Percentiles rank a stretch among this genome's conserved stretches.
Evolutionary conservation across 2,888 invertebrate genomes (phyloP).

Genomic region (Pristionchus maxplancki): DNA sequence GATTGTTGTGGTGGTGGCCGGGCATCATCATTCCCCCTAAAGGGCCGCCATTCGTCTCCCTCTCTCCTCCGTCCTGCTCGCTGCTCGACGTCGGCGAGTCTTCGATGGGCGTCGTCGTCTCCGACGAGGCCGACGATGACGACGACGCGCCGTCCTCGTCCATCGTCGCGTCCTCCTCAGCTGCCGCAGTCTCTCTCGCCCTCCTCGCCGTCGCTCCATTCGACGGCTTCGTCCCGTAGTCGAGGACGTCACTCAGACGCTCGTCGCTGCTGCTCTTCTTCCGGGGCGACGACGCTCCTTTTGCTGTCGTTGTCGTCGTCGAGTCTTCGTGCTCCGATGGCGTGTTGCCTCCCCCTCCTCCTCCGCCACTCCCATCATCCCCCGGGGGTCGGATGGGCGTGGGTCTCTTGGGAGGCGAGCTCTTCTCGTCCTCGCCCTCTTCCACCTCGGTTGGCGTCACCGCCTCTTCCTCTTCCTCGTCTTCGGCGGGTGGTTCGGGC

Average conservation of each 20-base stretch:
- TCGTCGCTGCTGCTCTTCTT: neutral
- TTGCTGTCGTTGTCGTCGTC: neutral
- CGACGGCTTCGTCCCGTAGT: neutral
- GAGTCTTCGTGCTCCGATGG: slow-evolving; percentile 43
- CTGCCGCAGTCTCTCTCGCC: neutral
- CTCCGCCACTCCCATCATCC: neutral
- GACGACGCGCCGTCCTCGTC: neutral
- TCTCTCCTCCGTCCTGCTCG: neutral
- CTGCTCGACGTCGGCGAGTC: slow-evolving; percentile 4
- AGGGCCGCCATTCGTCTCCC: slow-evolving; percentile 11
- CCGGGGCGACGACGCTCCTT: neutral
- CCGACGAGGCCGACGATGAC: neutral
- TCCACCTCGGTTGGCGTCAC: neutral
- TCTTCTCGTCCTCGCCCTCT: neutral
- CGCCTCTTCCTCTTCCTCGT: neutral
- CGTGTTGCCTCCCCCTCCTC: neutral
- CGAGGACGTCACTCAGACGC: neutral
- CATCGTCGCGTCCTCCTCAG: neutral
- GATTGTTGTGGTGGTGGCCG: neutral
- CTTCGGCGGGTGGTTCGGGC: neutral
- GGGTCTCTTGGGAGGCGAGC: neutral
- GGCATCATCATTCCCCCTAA: neutral
- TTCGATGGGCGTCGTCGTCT: neutral
- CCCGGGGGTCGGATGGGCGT: neutral
- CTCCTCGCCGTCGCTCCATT: neutral